Evolutionary conservation across 2,888 invertebrate genomes (phyloP), one percentile per base, ranked within the genome.

Genomic region (Mechanitis messenoides): DNA sequence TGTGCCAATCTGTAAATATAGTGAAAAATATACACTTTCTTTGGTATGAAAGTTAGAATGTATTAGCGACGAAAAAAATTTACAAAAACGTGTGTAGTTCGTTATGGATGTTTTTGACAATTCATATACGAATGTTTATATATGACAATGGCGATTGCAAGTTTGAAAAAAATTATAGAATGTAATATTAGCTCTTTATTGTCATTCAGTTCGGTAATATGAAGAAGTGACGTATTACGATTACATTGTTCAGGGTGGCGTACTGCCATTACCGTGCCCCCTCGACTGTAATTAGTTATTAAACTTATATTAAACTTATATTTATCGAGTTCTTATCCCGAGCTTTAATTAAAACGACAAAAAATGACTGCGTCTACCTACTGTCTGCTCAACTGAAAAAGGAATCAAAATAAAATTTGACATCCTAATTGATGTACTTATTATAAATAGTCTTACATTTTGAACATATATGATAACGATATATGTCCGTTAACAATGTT

Each of bases 1-100:
- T 84, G 88, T 89, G 90, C 90, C 88, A 89, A 90, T 86, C 81
- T 64, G 63, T 64, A 64, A 55, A 64, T 66, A 62, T 54, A 64
- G 47, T 55, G 61, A 68, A 73, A 75, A 61, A 68, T 64, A 67
- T 68, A 69, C 64, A 67, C 71, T 74, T 76, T 75, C 68, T 71
- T 76, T 75, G 71, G 70, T 76, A 77, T 80, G 77, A 67, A 69
- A 69, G 72, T 69, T 20, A 46, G 45, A 33, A 57, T 57, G 50
- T 31, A 50, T 50, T 50, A 50, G 50, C 31, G 50, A 50, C 50
- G 31, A 50, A 50, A 31, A 31, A 50, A 50, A 31, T 50, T 50
- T 9, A 7, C 6, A 20, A 9, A 50, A 31, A 11, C 47, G 58
- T 61, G 58, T 45, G 31, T 55, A 33, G 45, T 60, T 58, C 53